These are phyloP conservation scores for Nesometra sesokonis DNA, from an alignment of 35 echinoderm and acorn worm species.

Conservation along the genomic window DNA sequence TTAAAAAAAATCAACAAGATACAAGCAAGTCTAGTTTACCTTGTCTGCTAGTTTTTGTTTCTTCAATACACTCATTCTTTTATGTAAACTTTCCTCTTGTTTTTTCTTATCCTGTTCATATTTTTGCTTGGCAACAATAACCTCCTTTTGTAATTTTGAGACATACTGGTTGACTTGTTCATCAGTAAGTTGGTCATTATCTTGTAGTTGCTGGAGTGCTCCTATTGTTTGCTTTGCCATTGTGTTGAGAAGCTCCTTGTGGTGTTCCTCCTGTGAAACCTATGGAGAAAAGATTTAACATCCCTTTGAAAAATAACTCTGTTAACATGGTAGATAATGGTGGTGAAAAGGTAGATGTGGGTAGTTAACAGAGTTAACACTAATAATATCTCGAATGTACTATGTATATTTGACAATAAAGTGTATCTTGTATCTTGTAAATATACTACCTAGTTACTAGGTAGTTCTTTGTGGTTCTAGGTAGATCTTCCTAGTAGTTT, in stretches of 20 bases:
- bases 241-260: constrained; percentile 64
- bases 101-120: constrained; percentile 58
- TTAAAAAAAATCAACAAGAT: background rate
- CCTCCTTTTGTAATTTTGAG: constrained; percentile 42
- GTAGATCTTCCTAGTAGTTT: no score
- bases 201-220: constrained; percentile 42
- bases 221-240: constrained; percentile 61
- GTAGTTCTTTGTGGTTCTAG: no score
- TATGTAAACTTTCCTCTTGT: constrained; percentile 75
- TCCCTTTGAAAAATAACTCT: no score
- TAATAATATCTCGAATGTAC: no score
- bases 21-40: constrained; percentile 36
- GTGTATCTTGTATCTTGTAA: no score
- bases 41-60: constrained; percentile 55
- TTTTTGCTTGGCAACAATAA: constrained; percentile 48
- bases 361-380: no score
- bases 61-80: constrained; percentile 69
- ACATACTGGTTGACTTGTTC: constrained; percentile 46
- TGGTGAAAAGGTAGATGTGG: no score
- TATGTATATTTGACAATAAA: no score
- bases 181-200: constrained; percentile 50
- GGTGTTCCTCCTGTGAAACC: constrained; percentile 57
- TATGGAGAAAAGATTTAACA: constrained; percentile 4
- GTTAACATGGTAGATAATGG: no score
- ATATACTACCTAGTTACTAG: no score